Evolutionary conservation across 2,113 vertebrate species (phyloP), one percentile per base, ranked within the genome.

Genomic region (Edolisoma coerulescens): DNA sequence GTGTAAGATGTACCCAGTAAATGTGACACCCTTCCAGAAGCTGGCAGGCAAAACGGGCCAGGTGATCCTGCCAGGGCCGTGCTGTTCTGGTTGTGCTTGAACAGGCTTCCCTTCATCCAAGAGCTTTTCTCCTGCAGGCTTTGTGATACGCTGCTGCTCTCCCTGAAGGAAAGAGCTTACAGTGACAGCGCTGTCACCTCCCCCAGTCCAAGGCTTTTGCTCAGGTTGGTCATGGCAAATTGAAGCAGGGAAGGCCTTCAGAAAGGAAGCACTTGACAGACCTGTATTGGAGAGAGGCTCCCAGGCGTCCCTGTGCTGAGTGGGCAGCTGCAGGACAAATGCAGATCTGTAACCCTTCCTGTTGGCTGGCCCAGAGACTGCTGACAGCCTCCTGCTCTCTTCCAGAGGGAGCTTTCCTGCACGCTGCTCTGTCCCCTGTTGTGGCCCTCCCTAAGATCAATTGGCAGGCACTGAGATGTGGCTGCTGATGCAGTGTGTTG

Each of bases 341-440:
- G 10, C 24, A 35, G 59, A 5, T 61, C 33, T 6, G 4, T 59
- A 69, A 45, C 1, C 11, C 14, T 41, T 71, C 7, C 12, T 45
- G 47, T 6, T 2, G 6, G 13, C 71, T 84, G 41, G 32, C 44
- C 74, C 26, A 6, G 41, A 45, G 42, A 3, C 45, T 76, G 30
- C 42, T 68, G 57, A 3, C 15, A 85, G 79, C 17, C 49, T 64
- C 22, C 61, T 60, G 0, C 4, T 60, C 18, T n/a, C 15, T 69
- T 56, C 57, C 37, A 64, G 57, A 68, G 28, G 39, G 57, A 94
- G 16, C 22, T 64, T 64, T 71, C 71, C 57, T 65, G 47, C 35
- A 24, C 0, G 0, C 42, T 78, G 33, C 22, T n/a, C 1, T 32
- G 32, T 33, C 8, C 93, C 49, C n/a, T 42, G 27, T 33, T 24